Conservation (phyloP, 2,888 invertebrate genomes). For the Crematogaster levior region DNA sequence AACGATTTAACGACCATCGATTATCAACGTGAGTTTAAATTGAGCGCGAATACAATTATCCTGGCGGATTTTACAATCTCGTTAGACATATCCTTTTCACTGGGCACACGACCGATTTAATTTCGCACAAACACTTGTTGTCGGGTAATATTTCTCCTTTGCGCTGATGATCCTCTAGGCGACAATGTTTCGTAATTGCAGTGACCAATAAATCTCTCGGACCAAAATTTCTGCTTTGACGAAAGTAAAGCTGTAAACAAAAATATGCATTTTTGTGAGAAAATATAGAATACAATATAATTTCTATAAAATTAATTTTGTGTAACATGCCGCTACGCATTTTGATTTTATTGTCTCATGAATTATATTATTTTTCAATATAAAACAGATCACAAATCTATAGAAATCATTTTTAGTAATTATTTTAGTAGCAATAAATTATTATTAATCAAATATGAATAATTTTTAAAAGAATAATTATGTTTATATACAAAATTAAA, state of each 20-base stretch:
- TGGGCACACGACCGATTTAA: conserved; percentile 59
- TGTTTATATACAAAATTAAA: background rate
- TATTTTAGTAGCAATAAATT: background rate
- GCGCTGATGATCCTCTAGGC: conserved; percentile 21
- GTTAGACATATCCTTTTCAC: conserved; percentile 55
- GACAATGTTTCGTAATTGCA: conserved; percentile 39
- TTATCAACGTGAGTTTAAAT: conserved; percentile 70
- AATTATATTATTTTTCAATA: conserved; percentile 5
- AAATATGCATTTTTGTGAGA: background rate
- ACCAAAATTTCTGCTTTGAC: conserved; percentile 14
- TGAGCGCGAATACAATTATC: conserved; percentile 63
- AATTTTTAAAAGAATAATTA: background rate
- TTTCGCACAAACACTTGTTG: conserved; percentile 58
- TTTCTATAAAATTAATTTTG: background rate
- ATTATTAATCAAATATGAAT: background rate
- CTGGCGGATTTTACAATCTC: conserved; percentile 61
- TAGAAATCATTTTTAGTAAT: background rate
- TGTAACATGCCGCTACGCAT: background rate
- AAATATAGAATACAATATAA: background rate
- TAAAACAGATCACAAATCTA: background rate
- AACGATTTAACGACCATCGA: conserved; percentile 68
- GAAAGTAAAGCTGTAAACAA: background rate
- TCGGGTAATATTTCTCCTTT: conserved; percentile 38
- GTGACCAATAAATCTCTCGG: conserved; percentile 19
- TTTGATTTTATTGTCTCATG: background rate